Percentiles rank a stretch among this genome's conserved stretches.
Conservation (phyloP, 2,888 invertebrate species). For the Rhimphoctona megacephalus region DNA sequence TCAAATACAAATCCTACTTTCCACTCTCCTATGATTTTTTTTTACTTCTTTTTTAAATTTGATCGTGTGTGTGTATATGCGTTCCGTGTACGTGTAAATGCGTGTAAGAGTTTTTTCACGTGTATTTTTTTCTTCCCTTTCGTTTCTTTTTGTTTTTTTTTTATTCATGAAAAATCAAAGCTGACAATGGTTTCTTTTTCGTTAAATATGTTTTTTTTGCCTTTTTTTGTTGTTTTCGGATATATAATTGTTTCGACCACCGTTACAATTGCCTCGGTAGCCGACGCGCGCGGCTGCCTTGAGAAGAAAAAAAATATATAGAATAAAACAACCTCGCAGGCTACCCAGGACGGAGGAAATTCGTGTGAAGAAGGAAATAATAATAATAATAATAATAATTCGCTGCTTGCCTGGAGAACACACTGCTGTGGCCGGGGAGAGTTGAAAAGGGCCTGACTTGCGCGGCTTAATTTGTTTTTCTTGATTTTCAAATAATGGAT, state of each 20-base stretch:
- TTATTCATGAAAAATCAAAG: constrained; percentile 82
- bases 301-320: constrained; percentile 45
- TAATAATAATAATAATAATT: constrained; percentile 72
- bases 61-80: constrained; percentile 67
- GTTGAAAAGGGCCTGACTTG: constrained; percentile 75
- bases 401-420: constrained; percentile 80
- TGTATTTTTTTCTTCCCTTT: constrained; percentile 72
- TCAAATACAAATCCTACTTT: constrained; percentile 85
- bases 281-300: constrained; percentile 80
- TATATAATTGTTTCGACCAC: constrained; percentile 79
- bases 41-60: constrained; percentile 73
- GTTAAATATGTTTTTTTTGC: constrained; percentile 73
- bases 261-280: constrained; percentile 83
- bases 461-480: constrained; percentile 76
- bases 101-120: constrained; percentile 73
- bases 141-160: constrained; percentile 72
- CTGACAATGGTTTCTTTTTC: constrained; percentile 77
- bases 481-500: constrained; percentile 79
- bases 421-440: constrained; percentile 63
- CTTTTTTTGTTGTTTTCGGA: constrained; percentile 75
- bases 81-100: constrained; percentile 61
- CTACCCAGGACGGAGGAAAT: constrained; percentile 80
- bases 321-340: constrained; percentile 77
- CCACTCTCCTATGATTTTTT: constrained; percentile 81
- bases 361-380: constrained; percentile 72